Percentiles rank a stretch among this genome's conserved stretches.
Conservation (phyloP, 2,113 vertebrate genomes). For the Psilopsiagon aurifrons region DNA sequence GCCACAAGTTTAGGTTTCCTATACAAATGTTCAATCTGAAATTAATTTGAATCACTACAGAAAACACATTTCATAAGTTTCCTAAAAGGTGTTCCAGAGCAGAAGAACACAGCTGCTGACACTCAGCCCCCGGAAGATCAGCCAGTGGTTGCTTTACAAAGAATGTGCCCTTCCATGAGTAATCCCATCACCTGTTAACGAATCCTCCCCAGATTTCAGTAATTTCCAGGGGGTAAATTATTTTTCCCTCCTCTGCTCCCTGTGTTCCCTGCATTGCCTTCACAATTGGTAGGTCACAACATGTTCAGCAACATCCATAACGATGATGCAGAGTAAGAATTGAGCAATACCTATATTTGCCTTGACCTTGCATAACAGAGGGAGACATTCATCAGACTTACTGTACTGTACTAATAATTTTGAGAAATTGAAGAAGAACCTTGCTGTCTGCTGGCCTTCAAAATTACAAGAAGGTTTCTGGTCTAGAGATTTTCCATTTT, state of each 20-base stretch:
- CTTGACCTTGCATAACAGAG: neutral
- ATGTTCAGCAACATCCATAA: neutral
- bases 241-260: neutral
- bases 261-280: neutral
- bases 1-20: neutral
- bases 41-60: neutral
- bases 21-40: neutral
- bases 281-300: neutral
- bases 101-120: conserved; percentile 13
- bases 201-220: neutral
- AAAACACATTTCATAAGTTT: conserved; percentile 21
- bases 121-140: neutral
- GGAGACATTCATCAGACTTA: neutral
- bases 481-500: neutral
- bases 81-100: neutral
- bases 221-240: neutral
- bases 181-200: neutral
- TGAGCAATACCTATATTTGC: conserved; percentile 11
- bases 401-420: neutral
- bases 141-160: neutral
- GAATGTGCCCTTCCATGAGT: neutral
- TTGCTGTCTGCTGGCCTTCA: neutral
- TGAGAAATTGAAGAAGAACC: neutral
- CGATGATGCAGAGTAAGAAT: neutral
- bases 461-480: neutral